phyloP scores from a whole-genome alignment of 2,113 vertebrate genomes.

The Arvicanthis niloticus region DNA sequence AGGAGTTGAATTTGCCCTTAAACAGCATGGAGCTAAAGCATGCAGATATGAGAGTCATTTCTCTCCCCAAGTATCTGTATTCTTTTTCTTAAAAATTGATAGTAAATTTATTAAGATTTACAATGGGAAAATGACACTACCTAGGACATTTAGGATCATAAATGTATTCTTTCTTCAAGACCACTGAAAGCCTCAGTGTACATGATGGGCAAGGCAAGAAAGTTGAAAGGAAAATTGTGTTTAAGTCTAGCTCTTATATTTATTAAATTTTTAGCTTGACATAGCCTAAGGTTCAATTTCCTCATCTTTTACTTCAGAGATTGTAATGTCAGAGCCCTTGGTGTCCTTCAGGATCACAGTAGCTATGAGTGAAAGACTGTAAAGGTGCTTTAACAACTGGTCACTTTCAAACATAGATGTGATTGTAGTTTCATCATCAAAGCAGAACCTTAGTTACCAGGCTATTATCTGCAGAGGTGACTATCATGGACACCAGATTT shows the following conservation, averaged over 20 bases:
- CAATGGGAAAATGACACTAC: neutral
- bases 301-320: neutral
- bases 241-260: conserved; percentile 11
- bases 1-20: conserved; percentile 6
- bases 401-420: neutral
- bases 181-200: neutral
- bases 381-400: neutral
- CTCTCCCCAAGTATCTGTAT: neutral
- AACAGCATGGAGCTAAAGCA: neutral
- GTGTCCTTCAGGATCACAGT: neutral
- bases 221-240: conserved; percentile 13
- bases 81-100: neutral
- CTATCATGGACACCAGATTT: neutral
- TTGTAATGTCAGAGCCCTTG: neutral
- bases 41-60: neutral
- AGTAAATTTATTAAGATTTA: neutral
- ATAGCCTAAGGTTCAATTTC: conserved; percentile 33
- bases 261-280: conserved; percentile 33
- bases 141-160: neutral
- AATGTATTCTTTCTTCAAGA: neutral
- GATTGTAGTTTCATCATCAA: neutral
- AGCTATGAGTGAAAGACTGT: neutral
- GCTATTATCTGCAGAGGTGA: neutral
- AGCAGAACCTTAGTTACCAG: neutral
- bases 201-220: neutral